Evolutionary conservation across 2,888 invertebrate genomes (phyloP).

Genomic region (Stenchaetothrips biformis): DNA sequence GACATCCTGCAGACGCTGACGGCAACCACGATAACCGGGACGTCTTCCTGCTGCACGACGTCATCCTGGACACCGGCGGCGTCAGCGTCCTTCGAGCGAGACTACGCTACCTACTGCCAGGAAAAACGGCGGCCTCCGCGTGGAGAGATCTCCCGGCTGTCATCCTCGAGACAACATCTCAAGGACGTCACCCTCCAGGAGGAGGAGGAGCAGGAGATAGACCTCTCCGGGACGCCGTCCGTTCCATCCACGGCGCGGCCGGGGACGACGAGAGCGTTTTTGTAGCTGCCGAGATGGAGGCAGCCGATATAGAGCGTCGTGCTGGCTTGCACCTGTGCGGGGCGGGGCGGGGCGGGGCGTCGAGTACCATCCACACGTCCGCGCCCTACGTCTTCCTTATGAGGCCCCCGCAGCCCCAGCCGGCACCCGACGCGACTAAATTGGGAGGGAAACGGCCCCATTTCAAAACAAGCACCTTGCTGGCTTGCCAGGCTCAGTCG

Average conservation of each 20-base stretch:
- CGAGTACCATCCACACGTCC: constrained; percentile 9
- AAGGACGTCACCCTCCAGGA: neutral
- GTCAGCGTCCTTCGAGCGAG: too few relatives aligned
- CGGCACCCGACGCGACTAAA: neutral
- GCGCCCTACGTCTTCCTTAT: constrained; percentile 19
- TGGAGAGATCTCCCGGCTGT: neutral
- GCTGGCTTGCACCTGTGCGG: neutral
- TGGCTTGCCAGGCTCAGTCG: neutral
- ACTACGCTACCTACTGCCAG: too few relatives aligned
- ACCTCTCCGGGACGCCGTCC: neutral
- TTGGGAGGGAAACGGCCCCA: constrained; percentile 13
- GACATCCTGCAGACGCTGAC: too few relatives aligned
- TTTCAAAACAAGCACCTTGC: constrained; percentile 5
- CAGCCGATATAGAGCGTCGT: neutral
- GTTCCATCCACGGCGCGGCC: neutral
- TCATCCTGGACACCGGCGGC: too few relatives aligned
- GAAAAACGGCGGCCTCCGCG: neutral
- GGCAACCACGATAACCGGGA: too few relatives aligned
- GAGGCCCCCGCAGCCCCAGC: neutral
- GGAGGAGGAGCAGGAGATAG: neutral
- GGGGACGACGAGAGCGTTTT: neutral
- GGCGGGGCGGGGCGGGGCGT: constrained; percentile 5
- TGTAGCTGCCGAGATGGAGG: neutral
- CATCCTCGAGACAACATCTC: neutral
- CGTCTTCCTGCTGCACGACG: too few relatives aligned